phyloP scores from a whole-genome alignment of 2,888 invertebrate genomes.

The Chalcis sispes region DNA sequence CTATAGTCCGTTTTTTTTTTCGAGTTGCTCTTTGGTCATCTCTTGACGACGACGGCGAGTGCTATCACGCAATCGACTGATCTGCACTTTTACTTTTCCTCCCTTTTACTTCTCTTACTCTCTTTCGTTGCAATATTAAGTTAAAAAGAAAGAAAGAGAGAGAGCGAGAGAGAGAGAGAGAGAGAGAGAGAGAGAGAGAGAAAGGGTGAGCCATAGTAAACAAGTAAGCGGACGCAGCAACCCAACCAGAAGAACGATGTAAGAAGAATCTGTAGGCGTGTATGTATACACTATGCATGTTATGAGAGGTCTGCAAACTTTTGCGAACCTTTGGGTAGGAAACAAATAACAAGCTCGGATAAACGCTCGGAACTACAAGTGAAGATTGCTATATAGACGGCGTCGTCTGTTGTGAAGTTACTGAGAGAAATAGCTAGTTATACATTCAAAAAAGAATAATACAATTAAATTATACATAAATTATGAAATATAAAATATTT shows the following conservation, averaged over 20 bases:
- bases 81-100: too few relatives aligned
- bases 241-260: constrained; percentile 22
- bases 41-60: too few relatives aligned
- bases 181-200: too few relatives aligned
- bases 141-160: too few relatives aligned
- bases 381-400: constrained; percentile 36
- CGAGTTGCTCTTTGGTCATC: neutral
- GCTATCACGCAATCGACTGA: neutral
- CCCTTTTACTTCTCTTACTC: neutral
- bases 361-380: constrained; percentile 22
- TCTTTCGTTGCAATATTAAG: constrained; percentile 27
- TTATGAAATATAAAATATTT: too few relatives aligned
- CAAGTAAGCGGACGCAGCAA: neutral
- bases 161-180: constrained; percentile 3
- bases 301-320: constrained; percentile 9
- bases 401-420: too few relatives aligned
- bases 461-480: too few relatives aligned
- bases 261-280: neutral
- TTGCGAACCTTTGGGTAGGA: neutral
- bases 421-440: too few relatives aligned
- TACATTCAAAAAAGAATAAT: too few relatives aligned
- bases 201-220: too few relatives aligned
- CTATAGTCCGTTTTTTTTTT: constrained; percentile 22
- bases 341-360: constrained; percentile 41
- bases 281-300: too few relatives aligned